A percentile compares a stretch with the other conserved stretches of the same genome.
phyloP scores from a whole-genome alignment of 2,113 vertebrate species.

The Crotophaga sulcirostris region DNA sequence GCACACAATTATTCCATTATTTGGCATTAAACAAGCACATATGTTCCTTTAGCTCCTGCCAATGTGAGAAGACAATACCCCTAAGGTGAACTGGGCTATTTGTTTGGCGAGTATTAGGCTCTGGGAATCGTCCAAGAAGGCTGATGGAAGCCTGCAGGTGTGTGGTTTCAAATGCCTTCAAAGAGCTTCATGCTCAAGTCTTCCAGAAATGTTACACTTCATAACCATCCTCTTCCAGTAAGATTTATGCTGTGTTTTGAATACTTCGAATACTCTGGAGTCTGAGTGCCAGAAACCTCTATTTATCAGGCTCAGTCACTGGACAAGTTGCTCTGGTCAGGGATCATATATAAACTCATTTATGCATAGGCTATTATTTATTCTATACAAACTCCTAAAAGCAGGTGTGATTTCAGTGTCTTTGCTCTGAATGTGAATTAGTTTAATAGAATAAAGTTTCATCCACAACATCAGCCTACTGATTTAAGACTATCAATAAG shows the following conservation, averaged over 20 bases:
- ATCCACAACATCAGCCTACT: background rate
- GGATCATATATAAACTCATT: background rate
- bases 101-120: slow-evolving; percentile 28
- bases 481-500: background rate
- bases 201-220: slow-evolving; percentile 4
- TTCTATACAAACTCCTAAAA: background rate
- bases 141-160: slow-evolving; percentile 48
- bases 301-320: slow-evolving; percentile 9
- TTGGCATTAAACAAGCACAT: slow-evolving; percentile 70
- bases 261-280: background rate
- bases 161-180: slow-evolving; percentile 26
- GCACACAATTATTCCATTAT: slow-evolving; percentile 65
- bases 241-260: slow-evolving; percentile 38
- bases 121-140: slow-evolving; percentile 25
- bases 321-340: background rate
- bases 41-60: slow-evolving; percentile 63
- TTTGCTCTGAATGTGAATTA: background rate
- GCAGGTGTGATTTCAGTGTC: slow-evolving; percentile 1
- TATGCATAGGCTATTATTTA: background rate
- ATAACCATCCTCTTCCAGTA: slow-evolving; percentile 2
- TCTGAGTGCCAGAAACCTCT: background rate
- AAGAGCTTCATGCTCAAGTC: background rate
- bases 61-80: slow-evolving; percentile 65
- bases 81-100: slow-evolving; percentile 52
- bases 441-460: background rate